Evolutionary conservation across 1,140 invertebrate genomes (phyloP).

Genomic region (Sitophilus oryzae): DNA sequence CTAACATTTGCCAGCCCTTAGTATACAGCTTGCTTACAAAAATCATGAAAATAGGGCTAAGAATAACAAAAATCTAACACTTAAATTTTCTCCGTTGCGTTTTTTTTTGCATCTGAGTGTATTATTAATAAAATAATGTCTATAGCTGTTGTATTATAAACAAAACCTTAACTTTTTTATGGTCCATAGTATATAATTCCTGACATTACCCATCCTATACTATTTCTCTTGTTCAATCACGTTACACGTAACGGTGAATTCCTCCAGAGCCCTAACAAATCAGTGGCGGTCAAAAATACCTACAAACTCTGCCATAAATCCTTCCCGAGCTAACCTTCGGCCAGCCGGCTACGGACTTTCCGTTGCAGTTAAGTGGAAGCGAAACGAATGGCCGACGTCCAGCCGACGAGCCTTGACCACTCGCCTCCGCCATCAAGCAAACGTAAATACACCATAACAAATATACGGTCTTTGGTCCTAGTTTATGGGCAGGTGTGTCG

Average conservation of each 20-base stretch:
- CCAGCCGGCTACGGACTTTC: slow-evolving; percentile 20
- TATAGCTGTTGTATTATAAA: neutral
- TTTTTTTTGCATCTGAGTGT: neutral
- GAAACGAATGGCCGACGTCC: slow-evolving; percentile 23
- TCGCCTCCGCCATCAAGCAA: slow-evolving; percentile 19
- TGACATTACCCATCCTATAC: neutral
- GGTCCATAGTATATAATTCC: neutral
- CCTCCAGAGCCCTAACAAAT: slow-evolving; percentile 7
- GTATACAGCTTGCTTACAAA: too few species aligned
- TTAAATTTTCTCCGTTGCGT: neutral
- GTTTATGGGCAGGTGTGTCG: neutral
- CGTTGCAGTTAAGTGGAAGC: slow-evolving; percentile 23
- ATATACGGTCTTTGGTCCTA: slow-evolving; percentile 11
- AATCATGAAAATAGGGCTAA: too few species aligned
- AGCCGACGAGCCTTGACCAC: slow-evolving; percentile 17
- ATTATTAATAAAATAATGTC: neutral
- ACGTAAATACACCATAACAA: slow-evolving; percentile 19
- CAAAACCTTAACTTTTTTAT: neutral
- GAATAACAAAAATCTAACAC: too few species aligned
- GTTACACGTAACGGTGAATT: slow-evolving; percentile 5
- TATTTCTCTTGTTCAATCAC: neutral
- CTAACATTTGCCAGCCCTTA: too few species aligned
- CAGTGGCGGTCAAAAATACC: slow-evolving; percentile 13
- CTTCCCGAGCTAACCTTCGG: slow-evolving; percentile 10
- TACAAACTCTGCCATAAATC: slow-evolving; percentile 12